phyloP scores from a whole-genome alignment of 2,888 invertebrate species.

The Rhopalosiphum nymphaeae region DNA sequence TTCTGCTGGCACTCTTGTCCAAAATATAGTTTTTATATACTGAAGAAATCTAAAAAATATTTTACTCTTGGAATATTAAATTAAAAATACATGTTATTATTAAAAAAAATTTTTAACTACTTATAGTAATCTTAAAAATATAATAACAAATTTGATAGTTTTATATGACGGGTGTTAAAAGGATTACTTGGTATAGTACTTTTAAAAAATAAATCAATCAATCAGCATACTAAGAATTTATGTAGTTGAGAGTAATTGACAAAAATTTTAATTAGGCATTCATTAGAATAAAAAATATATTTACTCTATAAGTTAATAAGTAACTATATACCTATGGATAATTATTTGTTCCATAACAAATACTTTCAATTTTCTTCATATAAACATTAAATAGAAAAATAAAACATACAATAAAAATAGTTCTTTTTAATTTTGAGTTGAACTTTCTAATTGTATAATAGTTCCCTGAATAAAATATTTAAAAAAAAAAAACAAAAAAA shows the following conservation, averaged over 20 bases:
- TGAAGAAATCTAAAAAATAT: too few relatives aligned
- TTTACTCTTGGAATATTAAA: too few relatives aligned
- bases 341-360: constrained; percentile 30
- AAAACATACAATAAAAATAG: constrained; percentile 63
- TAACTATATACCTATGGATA: neutral
- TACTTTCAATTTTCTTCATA: neutral
- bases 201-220: neutral
- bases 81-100: too few relatives aligned
- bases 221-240: neutral
- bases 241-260: neutral
- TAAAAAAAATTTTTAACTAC: too few relatives aligned
- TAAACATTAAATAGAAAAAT: constrained; percentile 43
- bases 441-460: constrained; percentile 58
- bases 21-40: too few relatives aligned
- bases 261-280: neutral
- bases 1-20: too few relatives aligned
- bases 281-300: constrained; percentile 14
- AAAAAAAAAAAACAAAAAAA: constrained; percentile 35
- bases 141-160: too few relatives aligned
- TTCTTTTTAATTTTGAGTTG: constrained; percentile 58
- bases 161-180: too few relatives aligned
- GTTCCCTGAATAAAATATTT: constrained; percentile 49
- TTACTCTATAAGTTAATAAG: constrained; percentile 28
- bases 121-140: too few relatives aligned
- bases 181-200: neutral